Conservation (phyloP, 2,797 vertebrate species). For the Spea hammondii region DNA sequence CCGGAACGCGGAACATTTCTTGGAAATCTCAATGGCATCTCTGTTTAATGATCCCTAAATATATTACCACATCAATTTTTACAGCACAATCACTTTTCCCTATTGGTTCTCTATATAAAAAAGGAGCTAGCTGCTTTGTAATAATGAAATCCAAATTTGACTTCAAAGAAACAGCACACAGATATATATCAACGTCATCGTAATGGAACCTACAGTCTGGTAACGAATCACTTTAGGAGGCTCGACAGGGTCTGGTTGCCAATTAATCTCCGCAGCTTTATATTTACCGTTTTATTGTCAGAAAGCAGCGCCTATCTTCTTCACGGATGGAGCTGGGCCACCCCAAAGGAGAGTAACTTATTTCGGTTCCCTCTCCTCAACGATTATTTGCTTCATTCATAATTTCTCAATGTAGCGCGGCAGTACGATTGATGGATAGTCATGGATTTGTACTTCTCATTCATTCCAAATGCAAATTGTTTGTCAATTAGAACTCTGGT, state of each 20-base stretch:
- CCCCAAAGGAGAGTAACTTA: neutral
- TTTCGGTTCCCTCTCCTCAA: neutral
- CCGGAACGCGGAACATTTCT: neutral
- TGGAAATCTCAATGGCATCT: constrained; percentile 13
- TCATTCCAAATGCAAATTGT: constrained; percentile 39
- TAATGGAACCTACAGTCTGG: constrained; percentile 33
- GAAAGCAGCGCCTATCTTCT: too few relatives aligned
- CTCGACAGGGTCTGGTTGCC: neutral
- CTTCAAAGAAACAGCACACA: constrained; percentile 27
- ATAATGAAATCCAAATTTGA: constrained; percentile 23
- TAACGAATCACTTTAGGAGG: neutral
- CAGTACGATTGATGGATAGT: constrained; percentile 2
- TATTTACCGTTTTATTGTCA: too few relatives aligned
- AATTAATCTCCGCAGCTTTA: too few relatives aligned
- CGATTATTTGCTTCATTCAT: neutral
- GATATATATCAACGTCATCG: constrained; percentile 32
- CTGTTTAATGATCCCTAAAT: constrained; percentile 28
- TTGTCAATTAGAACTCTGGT: constrained; percentile 27
- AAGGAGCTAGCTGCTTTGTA: constrained; percentile 5
- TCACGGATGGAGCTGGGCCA: too few relatives aligned
- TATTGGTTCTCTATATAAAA: too few relatives aligned
- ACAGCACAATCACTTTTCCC: too few relatives aligned
- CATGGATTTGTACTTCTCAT: neutral
- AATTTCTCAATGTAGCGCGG: neutral
- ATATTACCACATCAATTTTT: neutral